Evolutionary conservation across 2,113 vertebrate species (phyloP).

Genomic region (Actenoides hombroni): DNA sequence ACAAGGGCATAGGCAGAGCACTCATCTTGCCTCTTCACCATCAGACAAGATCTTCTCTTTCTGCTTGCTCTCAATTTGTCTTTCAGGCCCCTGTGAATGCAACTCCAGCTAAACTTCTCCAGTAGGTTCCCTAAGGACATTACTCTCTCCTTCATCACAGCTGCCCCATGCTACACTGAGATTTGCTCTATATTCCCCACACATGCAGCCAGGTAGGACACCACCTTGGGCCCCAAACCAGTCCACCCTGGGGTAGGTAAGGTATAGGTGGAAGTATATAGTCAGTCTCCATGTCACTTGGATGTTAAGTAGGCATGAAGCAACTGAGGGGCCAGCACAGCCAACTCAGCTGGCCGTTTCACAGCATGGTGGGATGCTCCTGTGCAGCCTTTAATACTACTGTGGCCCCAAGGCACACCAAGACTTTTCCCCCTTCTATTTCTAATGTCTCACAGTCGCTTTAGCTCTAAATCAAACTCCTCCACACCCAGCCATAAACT

Average conservation of each 20-base stretch:
- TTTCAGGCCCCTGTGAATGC: background rate
- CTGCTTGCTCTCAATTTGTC: background rate
- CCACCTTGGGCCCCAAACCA: background rate
- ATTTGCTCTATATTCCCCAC: background rate
- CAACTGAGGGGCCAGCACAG: background rate
- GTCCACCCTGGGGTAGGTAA: background rate
- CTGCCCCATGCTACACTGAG: background rate
- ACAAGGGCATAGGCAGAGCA: background rate
- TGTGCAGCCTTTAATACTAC: background rate
- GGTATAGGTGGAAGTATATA: background rate
- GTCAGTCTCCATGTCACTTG: background rate
- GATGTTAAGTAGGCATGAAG: background rate
- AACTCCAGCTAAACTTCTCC: background rate
- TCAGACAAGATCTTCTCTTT: background rate
- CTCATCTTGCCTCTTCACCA: background rate
- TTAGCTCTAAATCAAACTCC: background rate
- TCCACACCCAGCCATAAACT: background rate
- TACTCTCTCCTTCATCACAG: background rate
- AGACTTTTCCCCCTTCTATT: background rate
- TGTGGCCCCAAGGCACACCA: background rate
- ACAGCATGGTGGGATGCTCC: background rate
- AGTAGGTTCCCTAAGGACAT: background rate
- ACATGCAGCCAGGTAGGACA: accelerated
- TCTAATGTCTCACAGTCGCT: background rate
- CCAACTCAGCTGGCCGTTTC: background rate